Evolutionary conservation across 2,113 vertebrate species (phyloP).

Genomic region (Anas platyrhynchos): DNA sequence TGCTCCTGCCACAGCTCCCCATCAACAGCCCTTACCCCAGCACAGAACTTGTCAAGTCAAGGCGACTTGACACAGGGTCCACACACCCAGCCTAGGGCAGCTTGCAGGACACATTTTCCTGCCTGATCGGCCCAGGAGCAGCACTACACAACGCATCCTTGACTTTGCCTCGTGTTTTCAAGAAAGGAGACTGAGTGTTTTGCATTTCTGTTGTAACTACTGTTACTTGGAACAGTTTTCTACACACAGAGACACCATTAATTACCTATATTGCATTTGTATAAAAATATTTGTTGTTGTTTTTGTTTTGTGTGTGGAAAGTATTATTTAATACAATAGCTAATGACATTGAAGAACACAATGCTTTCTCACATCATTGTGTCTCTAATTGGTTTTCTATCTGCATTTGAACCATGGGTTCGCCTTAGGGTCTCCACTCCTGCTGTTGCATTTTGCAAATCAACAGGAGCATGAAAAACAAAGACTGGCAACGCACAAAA

Average conservation of each 20-base stretch:
- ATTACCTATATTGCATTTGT: background rate
- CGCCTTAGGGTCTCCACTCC: background rate
- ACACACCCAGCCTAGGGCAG: background rate
- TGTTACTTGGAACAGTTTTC: background rate
- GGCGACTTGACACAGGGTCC: background rate
- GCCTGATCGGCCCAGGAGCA: background rate
- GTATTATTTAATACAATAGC: background rate
- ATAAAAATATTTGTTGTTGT: background rate
- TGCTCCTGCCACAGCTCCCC: accelerated
- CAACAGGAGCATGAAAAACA: background rate
- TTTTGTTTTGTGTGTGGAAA: background rate
- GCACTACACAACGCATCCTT: background rate
- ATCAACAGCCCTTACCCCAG: background rate
- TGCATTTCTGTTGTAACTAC: background rate
- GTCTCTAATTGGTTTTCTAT: background rate
- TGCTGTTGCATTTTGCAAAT: background rate
- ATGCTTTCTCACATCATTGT: background rate
- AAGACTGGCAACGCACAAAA: background rate
- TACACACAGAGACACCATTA: background rate
- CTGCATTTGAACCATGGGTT: background rate
- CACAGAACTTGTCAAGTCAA: background rate
- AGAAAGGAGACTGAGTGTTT: background rate
- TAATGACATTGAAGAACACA: background rate
- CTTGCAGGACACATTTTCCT: background rate
- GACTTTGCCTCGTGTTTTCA: background rate